A percentile compares a stretch with the other conserved stretches of the same genome.
Evolutionary conservation across 2,113 vertebrate species (phyloP).

Genomic region (Apteryx mantelli): DNA sequence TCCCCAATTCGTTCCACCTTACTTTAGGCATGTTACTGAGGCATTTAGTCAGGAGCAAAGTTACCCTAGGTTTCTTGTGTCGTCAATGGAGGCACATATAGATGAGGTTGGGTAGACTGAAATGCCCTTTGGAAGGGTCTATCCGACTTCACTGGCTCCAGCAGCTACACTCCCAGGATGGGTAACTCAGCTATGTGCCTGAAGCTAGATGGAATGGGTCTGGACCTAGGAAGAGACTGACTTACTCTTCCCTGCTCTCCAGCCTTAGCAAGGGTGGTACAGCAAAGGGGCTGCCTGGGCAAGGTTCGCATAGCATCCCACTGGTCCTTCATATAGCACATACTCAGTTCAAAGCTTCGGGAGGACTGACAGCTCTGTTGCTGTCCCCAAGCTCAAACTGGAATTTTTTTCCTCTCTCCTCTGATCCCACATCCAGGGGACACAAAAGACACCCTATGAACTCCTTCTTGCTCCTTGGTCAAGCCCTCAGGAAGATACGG

Average conservation of each 20-base stretch:
- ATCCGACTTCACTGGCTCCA: background rate
- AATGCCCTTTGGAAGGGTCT: background rate
- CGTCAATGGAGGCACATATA: background rate
- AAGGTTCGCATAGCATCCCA: background rate
- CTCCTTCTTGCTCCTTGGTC: background rate
- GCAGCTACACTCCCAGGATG: background rate
- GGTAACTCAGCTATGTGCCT: background rate
- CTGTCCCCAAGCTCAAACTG: background rate
- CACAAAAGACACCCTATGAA: background rate
- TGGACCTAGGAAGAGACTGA: background rate
- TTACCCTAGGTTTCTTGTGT: background rate
- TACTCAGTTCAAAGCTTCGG: background rate
- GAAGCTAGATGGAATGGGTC: background rate
- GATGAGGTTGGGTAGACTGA: background rate
- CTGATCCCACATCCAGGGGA: background rate
- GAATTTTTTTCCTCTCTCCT: background rate
- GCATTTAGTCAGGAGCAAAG: background rate
- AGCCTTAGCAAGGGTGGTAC: background rate
- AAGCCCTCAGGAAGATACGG: background rate
- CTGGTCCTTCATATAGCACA: background rate
- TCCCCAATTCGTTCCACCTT: background rate
- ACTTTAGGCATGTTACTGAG: background rate
- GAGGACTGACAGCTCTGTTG: background rate
- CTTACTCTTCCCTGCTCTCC: background rate
- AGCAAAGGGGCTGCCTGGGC: background rate